Evolutionary conservation across 2,888 invertebrate genomes (phyloP).

Genomic region (Alcis repandata): DNA sequence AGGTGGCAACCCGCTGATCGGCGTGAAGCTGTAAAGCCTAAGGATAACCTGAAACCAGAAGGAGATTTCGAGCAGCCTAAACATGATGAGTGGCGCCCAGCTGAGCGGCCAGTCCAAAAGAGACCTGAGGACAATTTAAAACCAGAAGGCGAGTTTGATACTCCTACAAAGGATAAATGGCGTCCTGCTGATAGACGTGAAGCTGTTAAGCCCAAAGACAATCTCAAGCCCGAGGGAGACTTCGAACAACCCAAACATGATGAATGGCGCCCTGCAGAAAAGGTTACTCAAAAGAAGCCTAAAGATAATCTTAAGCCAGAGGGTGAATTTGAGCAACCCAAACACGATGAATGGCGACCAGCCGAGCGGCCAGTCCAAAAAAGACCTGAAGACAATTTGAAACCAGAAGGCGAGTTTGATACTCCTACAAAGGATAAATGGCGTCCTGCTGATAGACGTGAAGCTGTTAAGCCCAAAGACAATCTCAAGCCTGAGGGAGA

Average conservation of each 20-base stretch:
- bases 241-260: slow-evolving; percentile 70
- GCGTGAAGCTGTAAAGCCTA: slow-evolving; percentile 77
- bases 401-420: slow-evolving; percentile 86
- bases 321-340: slow-evolving; percentile 82
- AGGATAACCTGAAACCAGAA: slow-evolving; percentile 86
- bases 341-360: slow-evolving; percentile 68
- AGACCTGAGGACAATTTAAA: slow-evolving; percentile 87
- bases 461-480: too few species aligned
- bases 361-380: slow-evolving; percentile 75
- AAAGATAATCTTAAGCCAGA: slow-evolving; percentile 86
- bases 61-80: slow-evolving; percentile 84
- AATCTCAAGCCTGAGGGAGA: slow-evolving; percentile 84
- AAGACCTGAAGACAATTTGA: slow-evolving; percentile 85
- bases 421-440: slow-evolving; percentile 62
- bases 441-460: slow-evolving; percentile 73
- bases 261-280: slow-evolving; percentile 73
- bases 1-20: slow-evolving; percentile 79
- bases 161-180: slow-evolving; percentile 62
- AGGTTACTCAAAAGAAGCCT: slow-evolving; percentile 72
- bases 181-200: slow-evolving; percentile 57
- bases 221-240: slow-evolving; percentile 87
- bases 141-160: slow-evolving; percentile 78
- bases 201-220: slow-evolving; percentile 62
- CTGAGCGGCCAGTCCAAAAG: slow-evolving; percentile 81
- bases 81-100: slow-evolving; percentile 69